Conservation (phyloP, 2,888 invertebrate species). For the Eudemis profundana region DNA sequence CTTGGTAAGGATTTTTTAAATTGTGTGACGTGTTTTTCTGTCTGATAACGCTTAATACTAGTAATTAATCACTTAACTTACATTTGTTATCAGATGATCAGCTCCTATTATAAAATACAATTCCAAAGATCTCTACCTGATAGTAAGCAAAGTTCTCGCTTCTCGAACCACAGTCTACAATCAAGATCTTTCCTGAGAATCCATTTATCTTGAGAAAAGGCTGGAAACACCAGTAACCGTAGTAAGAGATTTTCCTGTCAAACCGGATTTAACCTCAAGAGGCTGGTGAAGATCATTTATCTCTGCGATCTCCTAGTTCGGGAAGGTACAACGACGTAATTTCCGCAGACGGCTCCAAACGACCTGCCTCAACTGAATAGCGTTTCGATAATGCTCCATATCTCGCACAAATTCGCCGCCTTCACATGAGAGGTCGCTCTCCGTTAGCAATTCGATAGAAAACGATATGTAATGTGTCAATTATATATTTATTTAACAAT, state of each 20-base stretch:
- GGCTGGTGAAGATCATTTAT: conserved; percentile 54
- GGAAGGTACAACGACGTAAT: conserved; percentile 59
- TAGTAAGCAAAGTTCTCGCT: conserved; percentile 12
- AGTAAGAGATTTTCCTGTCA: conserved; percentile 49
- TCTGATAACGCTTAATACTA: no score
- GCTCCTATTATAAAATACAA: background rate
- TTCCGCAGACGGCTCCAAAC: conserved; percentile 63
- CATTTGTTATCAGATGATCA: background rate
- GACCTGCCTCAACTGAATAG: conserved; percentile 64
- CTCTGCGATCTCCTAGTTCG: conserved; percentile 44
- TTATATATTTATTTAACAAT: no score
- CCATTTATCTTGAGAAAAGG: conserved; percentile 36
- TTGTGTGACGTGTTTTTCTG: no score
- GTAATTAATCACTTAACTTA: background rate
- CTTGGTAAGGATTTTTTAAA: background rate
- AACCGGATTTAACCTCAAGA: conserved; percentile 54
- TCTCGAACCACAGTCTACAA: conserved; percentile 13
- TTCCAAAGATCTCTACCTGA: background rate
- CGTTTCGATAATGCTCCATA: conserved; percentile 62
- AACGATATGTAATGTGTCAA: no score
- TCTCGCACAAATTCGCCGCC: conserved; percentile 52
- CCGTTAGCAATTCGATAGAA: background rate
- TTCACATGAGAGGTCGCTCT: background rate
- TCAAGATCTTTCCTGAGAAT: conserved; percentile 17
- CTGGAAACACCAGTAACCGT: conserved; percentile 44